These are phyloP conservation scores for Drosophila meridionalis DNA, from an alignment of 2,888 invertebrate species.

Conservation along the genomic window DNA sequence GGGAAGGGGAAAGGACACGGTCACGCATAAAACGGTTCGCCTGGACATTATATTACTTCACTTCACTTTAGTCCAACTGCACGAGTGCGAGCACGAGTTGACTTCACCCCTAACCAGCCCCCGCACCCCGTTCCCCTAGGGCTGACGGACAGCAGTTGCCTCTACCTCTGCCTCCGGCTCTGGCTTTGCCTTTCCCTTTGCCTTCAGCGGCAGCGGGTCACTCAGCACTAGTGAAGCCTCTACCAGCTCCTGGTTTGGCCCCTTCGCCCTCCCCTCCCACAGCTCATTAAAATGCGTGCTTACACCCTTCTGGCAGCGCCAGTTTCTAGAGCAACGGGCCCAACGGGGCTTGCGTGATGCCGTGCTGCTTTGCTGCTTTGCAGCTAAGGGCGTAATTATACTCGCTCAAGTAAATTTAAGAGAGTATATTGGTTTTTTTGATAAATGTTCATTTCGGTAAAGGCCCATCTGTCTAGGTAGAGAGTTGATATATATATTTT, in stretches of 20 bases:
- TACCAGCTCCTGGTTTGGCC: background rate
- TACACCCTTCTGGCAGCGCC: background rate
- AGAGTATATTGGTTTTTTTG: background rate
- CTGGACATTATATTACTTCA: slow-evolving; percentile 42
- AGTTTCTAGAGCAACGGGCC: slow-evolving; percentile 6
- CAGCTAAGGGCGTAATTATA: slow-evolving; percentile 30
- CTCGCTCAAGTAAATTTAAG: background rate
- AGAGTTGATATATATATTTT: background rate
- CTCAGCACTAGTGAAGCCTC: background rate
- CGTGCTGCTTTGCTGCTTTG: slow-evolving; percentile 16
- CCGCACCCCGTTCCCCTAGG: background rate
- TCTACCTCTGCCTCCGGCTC: background rate
- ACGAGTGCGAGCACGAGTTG: slow-evolving; percentile 7
- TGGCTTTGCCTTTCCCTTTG: background rate
- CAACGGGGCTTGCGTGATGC: slow-evolving; percentile 50
- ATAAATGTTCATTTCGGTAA: background rate
- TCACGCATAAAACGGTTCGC: slow-evolving; percentile 51
- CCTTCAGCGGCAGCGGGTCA: slow-evolving; percentile 2
- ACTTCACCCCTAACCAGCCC: background rate
- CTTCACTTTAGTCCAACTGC: slow-evolving; percentile 1
- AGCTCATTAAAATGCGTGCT: slow-evolving; percentile 55
- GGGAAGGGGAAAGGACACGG: slow-evolving; percentile 24
- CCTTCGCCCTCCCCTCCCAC: background rate
- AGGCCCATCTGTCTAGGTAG: background rate
- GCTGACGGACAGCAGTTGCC: slow-evolving; percentile 6